Evolutionary conservation across 1,140 invertebrate genomes (phyloP).

Genomic region (Andricus grossulariae): DNA sequence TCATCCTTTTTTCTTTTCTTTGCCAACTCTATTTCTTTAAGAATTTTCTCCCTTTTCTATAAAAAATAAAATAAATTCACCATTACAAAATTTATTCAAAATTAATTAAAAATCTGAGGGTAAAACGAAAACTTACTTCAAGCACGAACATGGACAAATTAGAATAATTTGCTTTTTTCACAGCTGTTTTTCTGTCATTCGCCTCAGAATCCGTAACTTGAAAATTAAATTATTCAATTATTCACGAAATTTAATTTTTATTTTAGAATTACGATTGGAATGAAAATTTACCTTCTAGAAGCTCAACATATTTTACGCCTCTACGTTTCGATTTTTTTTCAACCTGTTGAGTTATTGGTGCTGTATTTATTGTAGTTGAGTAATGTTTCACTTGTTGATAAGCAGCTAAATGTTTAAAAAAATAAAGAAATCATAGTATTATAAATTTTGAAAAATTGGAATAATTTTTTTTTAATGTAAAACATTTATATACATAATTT

Average conservation of each 20-base stretch:
- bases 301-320: slow-evolving; percentile 73
- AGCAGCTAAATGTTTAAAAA: slow-evolving; percentile 41
- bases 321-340: slow-evolving; percentile 65
- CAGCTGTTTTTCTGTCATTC: slow-evolving; percentile 79
- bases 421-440: background rate
- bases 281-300: slow-evolving; percentile 74
- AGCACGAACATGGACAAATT: slow-evolving; percentile 80
- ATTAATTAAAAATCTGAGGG: background rate
- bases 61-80: background rate
- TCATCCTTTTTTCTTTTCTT: too few relatives aligned
- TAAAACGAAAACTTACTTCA: slow-evolving; percentile 75
- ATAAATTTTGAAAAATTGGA: background rate
- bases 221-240: slow-evolving; percentile 48
- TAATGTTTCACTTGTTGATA: slow-evolving; percentile 39
- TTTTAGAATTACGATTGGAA: slow-evolving; percentile 33
- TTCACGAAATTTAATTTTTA: slow-evolving; percentile 31
- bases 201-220: slow-evolving; percentile 79
- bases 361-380: slow-evolving; percentile 50
- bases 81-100: too few relatives aligned
- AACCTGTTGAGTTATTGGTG: slow-evolving; percentile 29
- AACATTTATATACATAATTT: background rate
- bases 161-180: slow-evolving; percentile 79
- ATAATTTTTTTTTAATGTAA: background rate
- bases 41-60: slow-evolving; percentile 27
- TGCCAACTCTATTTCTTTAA: background rate